Base-by-base conservation (phyloP, 2,113 vertebrate species). In the Plotosus lineatus region DNA sequence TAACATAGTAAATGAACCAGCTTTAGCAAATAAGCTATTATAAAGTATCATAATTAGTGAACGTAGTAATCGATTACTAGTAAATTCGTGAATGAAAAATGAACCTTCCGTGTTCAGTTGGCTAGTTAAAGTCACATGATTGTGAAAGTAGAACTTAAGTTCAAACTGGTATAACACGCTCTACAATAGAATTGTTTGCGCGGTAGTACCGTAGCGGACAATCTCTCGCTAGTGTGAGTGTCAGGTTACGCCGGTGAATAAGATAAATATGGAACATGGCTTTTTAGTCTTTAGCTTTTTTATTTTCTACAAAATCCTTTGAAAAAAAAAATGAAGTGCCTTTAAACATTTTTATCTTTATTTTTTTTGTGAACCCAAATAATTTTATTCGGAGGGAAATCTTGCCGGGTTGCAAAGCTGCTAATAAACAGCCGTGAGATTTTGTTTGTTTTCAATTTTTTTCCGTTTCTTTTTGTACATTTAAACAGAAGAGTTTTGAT, bases 361-460 rank as follows among this genome's bases (percentile, higher is more conserved):
- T 90, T 86, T 88, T 90, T 88, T 89, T 83, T 78, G 58, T 44
- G 71, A 91, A 73, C 71, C 71, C 72, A 40, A n/a, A 14, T 38
- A 2, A 36, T n/a, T 74, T 51, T 50, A 74, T 53, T 40, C 10
- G 21, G 31, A 33, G 71, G 14, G 33, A 84, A 88, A 86, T 93
- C 93, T 95, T 94, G 92, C 92, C 92, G 92, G 92, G 92, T 94
- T 91, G 93, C 94, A 95, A 94, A 94, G 94, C 95, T 96, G 94
- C 95, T 96, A 94, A 89, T 90, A 91, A 91, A 92, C 90, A 90
- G 94, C 89, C 87, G 89, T 91, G 89, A 91, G 92, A 93, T 91
- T 93, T 90, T 90, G 92, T 87, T 83, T 83, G 11, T 69, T 42
- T 36, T 44, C 33, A 0, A 56, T 48, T 75, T 19, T 36, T 50